Percentiles rank a stretch among this genome's conserved stretches.
These are phyloP conservation scores for Brachyalestes nurse DNA, from an alignment of 2,797 vertebrate species.

Conservation along the genomic window DNA sequence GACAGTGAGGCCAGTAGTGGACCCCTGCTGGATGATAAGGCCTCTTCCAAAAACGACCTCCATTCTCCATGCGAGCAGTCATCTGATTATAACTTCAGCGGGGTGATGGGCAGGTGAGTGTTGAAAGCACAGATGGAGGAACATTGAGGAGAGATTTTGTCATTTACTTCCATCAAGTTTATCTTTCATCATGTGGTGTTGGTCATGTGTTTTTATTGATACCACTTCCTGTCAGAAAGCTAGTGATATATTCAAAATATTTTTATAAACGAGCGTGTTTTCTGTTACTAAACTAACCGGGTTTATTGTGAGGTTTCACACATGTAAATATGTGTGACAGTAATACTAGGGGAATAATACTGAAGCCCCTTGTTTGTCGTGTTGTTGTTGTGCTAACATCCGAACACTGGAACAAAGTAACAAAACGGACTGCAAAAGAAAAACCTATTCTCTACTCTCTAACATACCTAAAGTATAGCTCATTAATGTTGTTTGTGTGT, in stretches of 20 bases:
- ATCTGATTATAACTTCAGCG: conserved; percentile 90
- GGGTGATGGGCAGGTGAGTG: conserved; percentile 89
- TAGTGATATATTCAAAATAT: background rate
- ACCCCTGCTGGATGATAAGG: conserved; percentile 91
- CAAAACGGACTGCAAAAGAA: background rate
- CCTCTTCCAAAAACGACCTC: conserved; percentile 93
- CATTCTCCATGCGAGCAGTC: conserved; percentile 92
- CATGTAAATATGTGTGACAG: too few relatives aligned
- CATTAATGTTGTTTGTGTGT: too few relatives aligned
- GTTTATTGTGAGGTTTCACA: too few relatives aligned
- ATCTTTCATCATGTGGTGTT: background rate
- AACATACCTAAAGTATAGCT: too few relatives aligned
- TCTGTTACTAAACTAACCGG: too few relatives aligned
- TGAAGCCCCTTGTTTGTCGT: too few relatives aligned
- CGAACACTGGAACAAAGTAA: background rate
- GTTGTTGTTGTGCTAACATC: too few relatives aligned
- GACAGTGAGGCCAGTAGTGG: conserved; percentile 98
- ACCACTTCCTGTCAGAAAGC: background rate
- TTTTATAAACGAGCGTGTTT: too few relatives aligned
- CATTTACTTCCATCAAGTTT: background rate
- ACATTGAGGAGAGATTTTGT: conserved; percentile 11
- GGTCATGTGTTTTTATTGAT: background rate
- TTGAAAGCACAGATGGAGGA: background rate
- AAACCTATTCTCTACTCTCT: too few relatives aligned
- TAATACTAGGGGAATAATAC: too few relatives aligned